Base-by-base conservation (phyloP, 2,113 vertebrate species). In the Euleptes europaea region DNA sequence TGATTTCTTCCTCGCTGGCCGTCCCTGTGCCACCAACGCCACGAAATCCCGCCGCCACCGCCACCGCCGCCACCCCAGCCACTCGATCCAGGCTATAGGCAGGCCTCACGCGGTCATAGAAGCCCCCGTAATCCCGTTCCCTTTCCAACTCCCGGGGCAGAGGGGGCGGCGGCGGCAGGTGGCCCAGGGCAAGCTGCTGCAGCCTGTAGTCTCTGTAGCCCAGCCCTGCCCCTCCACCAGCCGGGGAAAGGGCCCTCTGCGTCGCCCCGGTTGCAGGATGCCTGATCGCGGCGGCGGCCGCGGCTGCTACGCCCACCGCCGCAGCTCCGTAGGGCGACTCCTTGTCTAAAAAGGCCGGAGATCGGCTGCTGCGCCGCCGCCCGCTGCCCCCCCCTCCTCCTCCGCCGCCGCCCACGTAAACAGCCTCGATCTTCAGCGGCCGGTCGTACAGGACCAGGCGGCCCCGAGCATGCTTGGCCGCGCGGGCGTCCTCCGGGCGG, bases 121-220 rank as follows among this genome's bases (percentile, higher is more conserved):
- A 96, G 42, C 97, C 97, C 65, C 98, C 98, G 0, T 97, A 96
- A 69, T 99, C 98, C 85, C 98, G 93, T 71, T 99, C 98, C 92
- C 98, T 94, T n/a, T 99, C 98, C 86, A 98, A 84, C 84, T 98
- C 97, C 83, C 98, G 47, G 1, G 98, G 98, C 2, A 98, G 97
- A 2, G 98, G 98, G 0, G 98, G 98, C 0, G 98, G 60, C 38
- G 98, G 98, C 0, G 98, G 98, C 12, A 99, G 94, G 72, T 98
- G 97, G 31, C 98, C 98, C 17, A 99, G 87, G 19, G 98, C 98
- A 73, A 99, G 93, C 95, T 99, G 98, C 96, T 99, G 98, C 84
- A 98, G 95, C 83, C 98, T 94, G 92, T 98, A 99, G 95, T 99
- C 98, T 88, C 98, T 96, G 82, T 99, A 99, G 0, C 98, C 98